A percentile compares a stretch with the other conserved stretches of the same genome.
Evolutionary conservation across 2,797 vertebrate genomes (phyloP).

Genomic region (Premnoplex brunnescens): DNA sequence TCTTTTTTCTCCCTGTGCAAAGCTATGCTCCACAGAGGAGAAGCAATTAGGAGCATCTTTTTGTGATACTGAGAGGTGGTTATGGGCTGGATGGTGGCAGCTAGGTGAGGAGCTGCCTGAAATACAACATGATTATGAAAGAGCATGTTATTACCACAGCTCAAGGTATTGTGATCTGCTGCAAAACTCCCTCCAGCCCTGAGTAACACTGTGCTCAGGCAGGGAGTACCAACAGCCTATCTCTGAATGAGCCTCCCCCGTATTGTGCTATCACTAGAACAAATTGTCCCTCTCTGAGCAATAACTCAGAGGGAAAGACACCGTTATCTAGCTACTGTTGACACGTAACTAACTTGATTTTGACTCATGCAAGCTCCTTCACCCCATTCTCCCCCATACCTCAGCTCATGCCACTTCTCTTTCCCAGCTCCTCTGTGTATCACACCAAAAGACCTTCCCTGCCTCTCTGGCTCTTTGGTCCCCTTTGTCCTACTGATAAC

Average conservation of each 20-base stretch:
- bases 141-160: neutral
- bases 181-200: constrained; percentile 16
- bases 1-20: neutral
- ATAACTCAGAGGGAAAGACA: neutral
- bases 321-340: constrained; percentile 21
- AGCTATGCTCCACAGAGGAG: neutral
- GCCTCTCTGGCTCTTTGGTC: neutral
- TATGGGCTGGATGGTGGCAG: neutral
- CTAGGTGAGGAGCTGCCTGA: neutral
- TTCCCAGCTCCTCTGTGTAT: neutral
- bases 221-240: neutral
- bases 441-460: neutral
- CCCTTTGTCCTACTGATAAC: neutral
- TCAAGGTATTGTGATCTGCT: neutral
- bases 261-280: constrained; percentile 16
- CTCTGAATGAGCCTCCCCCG: neutral
- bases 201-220: neutral
- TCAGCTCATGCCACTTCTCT: neutral
- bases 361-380: neutral
- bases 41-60: neutral
- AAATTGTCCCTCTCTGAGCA: constrained; percentile 17
- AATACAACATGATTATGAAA: neutral
- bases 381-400: neutral
- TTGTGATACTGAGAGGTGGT: neutral
- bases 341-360: constrained; percentile 12